A percentile compares a stretch with the other conserved stretches of the same genome.
These are phyloP conservation scores for Rousettus leschenaultii DNA, from an alignment of 2,113 vertebrate genomes.

Conservation along the genomic window DNA sequence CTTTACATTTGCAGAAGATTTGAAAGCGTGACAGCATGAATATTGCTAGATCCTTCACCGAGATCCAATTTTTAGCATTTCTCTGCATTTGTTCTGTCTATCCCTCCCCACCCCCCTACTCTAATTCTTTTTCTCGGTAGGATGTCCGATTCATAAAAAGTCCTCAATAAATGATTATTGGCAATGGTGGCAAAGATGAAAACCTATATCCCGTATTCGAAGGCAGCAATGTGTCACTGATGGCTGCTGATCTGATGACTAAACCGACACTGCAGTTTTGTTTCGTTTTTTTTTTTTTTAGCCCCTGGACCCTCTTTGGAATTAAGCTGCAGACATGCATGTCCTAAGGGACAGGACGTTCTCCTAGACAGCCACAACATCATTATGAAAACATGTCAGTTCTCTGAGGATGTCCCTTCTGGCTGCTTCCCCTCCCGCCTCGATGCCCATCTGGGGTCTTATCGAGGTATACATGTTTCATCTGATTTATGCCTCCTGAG, in stretches of 20 bases:
- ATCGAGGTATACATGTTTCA: background rate
- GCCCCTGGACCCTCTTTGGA: background rate
- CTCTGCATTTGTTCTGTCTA: background rate
- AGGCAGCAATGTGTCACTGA: background rate
- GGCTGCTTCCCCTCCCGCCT: background rate
- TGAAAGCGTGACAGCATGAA: background rate
- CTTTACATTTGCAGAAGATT: background rate
- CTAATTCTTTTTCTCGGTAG: background rate
- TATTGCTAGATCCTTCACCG: background rate
- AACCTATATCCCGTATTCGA: background rate
- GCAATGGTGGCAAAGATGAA: background rate
- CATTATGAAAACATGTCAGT: background rate
- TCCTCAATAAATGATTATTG: background rate
- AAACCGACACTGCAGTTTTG: background rate
- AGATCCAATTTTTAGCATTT: background rate
- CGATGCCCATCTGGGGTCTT: background rate
- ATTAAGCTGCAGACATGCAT: background rate
- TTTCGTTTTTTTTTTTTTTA: too few species aligned
- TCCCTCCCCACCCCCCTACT: background rate
- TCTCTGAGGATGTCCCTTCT: background rate
- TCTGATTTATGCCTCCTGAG: background rate
- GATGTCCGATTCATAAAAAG: background rate
- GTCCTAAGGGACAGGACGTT: background rate
- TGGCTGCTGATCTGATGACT: background rate
- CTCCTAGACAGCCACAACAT: background rate